These are phyloP conservation scores for Dendrolimus punctatus DNA, from an alignment of 1,140 invertebrate species.

Conservation along the genomic window DNA sequence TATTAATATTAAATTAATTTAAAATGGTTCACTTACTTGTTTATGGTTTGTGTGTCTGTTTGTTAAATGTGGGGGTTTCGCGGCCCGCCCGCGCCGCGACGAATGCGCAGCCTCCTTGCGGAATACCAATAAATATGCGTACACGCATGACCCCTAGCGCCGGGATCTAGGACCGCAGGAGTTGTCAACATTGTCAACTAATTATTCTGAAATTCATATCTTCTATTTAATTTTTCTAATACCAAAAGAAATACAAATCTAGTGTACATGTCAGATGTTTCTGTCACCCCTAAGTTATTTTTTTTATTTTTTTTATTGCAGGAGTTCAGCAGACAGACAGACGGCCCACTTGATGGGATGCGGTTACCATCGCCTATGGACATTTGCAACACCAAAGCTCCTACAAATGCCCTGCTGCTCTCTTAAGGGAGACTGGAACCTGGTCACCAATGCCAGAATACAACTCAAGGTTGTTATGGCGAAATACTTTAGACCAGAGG, in stretches of 20 bases:
- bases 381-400: no score
- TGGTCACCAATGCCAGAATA: no score
- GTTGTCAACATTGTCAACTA: slow-evolving; percentile 14
- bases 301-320: no score
- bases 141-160: slow-evolving; percentile 33
- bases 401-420: no score
- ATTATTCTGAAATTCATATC: not conserved
- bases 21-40: slow-evolving; percentile 5
- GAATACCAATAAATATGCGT: slow-evolving; percentile 59
- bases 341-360: no score
- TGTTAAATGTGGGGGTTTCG: slow-evolving; percentile 24
- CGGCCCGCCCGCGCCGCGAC: slow-evolving; percentile 49
- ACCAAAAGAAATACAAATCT: not conserved
- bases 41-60: not conserved
- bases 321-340: no score
- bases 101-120: slow-evolving; percentile 29
- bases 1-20: not conserved
- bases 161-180: slow-evolving; percentile 24
- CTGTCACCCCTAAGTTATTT: no score
- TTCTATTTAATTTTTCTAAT: not conserved
- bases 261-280: not conserved
- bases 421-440: no score
- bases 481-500: no score
- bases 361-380: no score
- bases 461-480: no score